Evolutionary conservation across 2,888 invertebrate species (phyloP), one percentile per base, ranked within the genome.

Genomic region (Seira sanloemensis): DNA sequence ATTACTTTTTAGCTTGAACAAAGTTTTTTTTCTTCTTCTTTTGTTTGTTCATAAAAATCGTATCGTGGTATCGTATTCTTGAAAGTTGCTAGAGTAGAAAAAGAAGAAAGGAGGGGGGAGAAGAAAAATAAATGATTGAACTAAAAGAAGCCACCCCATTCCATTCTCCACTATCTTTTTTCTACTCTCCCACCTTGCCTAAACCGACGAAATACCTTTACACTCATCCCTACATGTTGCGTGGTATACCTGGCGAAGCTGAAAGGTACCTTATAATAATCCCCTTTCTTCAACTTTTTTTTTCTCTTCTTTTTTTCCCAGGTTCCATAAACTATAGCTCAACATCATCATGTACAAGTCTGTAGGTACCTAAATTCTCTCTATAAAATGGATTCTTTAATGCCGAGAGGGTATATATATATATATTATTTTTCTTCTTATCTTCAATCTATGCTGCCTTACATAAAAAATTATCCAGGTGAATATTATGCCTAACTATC

Each of bases 1-100:
- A 82, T 82, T 82, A 81, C 80, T 75, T 74, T 81, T 69, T 46
- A 68, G 76, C 66, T 74, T 74, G n/a, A 69, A 65, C 62, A 74
- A 54, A 16, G 2, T 50, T 65, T 76, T 65, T 76, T 76, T 67
- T 21, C 58, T 46, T 7, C 25, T 58, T 58, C 24, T 77, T 24
- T 37, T 18, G 18, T 50, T 77, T 71, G 62, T 73, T 65, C 58
- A 50, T 50, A 82, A 72, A 81, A 82, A 58, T 58, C n/a, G 5
- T 58, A 58, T 37, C 12, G 37, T 37, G 37, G 37, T n/a, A 78
- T 79, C 73, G 24, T 54, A 65, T 75, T 46, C 66, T 58, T 58
- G 37, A 58, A 58, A 58, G 16, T 58, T 58, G 58, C 58, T 18
- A 58, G 18, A 7, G 5, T n/a, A 26, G 69, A 4, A 25, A 37